Conservation (phyloP, 2,113 vertebrate genomes). For the Strix aluco region DNA sequence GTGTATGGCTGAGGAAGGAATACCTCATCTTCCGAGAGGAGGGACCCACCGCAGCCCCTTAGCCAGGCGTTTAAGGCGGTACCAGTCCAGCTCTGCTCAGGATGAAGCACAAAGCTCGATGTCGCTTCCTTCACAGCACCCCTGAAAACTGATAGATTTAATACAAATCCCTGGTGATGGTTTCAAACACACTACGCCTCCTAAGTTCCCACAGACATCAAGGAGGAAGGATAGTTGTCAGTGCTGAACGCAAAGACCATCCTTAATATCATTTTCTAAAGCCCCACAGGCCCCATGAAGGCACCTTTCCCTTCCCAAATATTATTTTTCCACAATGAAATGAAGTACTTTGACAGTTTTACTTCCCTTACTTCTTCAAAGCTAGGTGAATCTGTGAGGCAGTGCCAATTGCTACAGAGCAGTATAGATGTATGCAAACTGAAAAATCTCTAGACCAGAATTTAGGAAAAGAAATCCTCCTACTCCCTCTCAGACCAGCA, state of each 20-base stretch:
- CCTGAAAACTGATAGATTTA: not conserved
- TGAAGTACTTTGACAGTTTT: not conserved
- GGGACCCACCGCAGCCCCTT: not conserved
- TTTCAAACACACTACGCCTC: too few species aligned
- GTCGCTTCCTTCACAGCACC: not conserved
- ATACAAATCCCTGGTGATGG: rapidly evolving
- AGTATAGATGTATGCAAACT: too few species aligned
- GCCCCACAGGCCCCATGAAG: not conserved
- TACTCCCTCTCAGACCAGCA: not conserved
- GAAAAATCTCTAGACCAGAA: not conserved
- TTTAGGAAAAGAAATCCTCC: not conserved
- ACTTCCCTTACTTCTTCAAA: not conserved
- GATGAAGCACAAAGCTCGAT: not conserved
- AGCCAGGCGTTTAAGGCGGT: not conserved
- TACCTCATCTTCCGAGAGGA: not conserved
- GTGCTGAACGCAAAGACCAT: too few species aligned
- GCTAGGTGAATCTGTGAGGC: not conserved
- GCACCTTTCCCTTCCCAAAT: not conserved
- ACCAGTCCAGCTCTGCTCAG: not conserved
- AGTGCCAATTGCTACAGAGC: not conserved
- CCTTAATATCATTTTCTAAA: not conserved
- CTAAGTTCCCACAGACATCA: not conserved
- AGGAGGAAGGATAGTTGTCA: not conserved
- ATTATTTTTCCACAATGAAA: not conserved
- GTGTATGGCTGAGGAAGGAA: not conserved